Base-by-base conservation (phyloP, 2,888 invertebrate species). In the Steromphala cineraria region DNA sequence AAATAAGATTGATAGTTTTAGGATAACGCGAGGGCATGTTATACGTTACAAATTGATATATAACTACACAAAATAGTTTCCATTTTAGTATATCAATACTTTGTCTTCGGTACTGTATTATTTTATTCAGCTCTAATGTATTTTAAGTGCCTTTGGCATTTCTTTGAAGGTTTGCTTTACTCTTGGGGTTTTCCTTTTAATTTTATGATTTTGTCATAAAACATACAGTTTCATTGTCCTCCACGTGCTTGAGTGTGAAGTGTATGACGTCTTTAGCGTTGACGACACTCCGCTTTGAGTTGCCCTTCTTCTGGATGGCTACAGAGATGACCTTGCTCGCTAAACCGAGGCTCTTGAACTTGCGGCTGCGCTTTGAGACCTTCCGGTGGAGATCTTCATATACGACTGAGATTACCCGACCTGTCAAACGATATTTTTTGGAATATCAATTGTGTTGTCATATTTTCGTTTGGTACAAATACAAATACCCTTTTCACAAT, bases 311-410 rank as follows among this genome's bases (percentile, higher is more conserved):
- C 46, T 86, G 84, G 5, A 86, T 71, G 5, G 82, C 80, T 10
- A 86, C 81, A n/a, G 81, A 83, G 56, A 86, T 53, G 19, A 85
- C 83, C 28, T 81, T 78, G 53, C 86, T 86, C 7, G 80, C 81
- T 3, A 86, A 74, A 56, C 74, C 21, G 10, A 84, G 82, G 0
- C 53, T 53, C 15, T 76, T 78, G 52, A 75, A 53, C 21, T 62
- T 76, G 31, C 77, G 13, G 17, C 31, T 52, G 53, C 78, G 80
- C 17, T 55, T 74, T 19, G 82, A 76, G 53, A 80, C 78, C 21
- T 75, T 67, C 24, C 67, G 75, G 75, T 80, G 78, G 17, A 78
- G 28, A 17, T 53, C 55, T 8, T 71, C 74, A 31, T 82, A 83
- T 8, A 82, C 53, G 19, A 83, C 71, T 1, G 80, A 79, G 31